Base-by-base conservation (phyloP, 2,888 invertebrate species). In the Griposia aprilina region DNA sequence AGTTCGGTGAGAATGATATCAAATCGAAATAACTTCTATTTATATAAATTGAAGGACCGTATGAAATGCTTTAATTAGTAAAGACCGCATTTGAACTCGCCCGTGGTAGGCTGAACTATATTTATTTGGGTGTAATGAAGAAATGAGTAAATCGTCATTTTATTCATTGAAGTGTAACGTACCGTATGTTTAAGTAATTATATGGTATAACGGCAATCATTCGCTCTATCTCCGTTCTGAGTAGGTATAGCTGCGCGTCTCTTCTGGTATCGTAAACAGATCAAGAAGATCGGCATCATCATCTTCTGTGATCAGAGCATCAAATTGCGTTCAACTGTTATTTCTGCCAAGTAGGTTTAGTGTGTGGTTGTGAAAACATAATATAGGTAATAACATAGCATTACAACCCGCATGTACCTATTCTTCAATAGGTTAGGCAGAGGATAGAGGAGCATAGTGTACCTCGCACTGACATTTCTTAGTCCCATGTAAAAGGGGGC, bases 1-100 rank as follows among this genome's bases (percentile, higher is more conserved):
- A 69, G 41, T 41, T 65, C 36, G 55, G 30, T 45, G 50, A 36
- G 41, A 84, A 60, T 82, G 84, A 66, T 66, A 48, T 0, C 23
- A 26, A 72, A 52, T 60, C 17, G 11, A 60, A 59, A 8, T 60
- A n/a, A 50, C 52, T n/a, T 45, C 67, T 78, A 68, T 83, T n/a
- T 81, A 81, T 83, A 81, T 83, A 20, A 36, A 45, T 26, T 20
- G 23, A n/a, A 71, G 17, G 23, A 15, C 30, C 30, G n/a, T 45
- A 30, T 63, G 1, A 48, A 36, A 41, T 57, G 17, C 6, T 50
- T 65, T 67, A 52, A 81, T 82, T 62, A 60, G 17, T 62, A 41
- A 41, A 76, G 69, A 76, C 83, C 76, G 69, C 20, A 26, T 30
- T 65, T 82, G 83, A 82, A 82, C 77, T 82, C n/a, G 20, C 23